Conservation (phyloP, 2,888 invertebrate genomes). For the Terebella lapidaria region DNA sequence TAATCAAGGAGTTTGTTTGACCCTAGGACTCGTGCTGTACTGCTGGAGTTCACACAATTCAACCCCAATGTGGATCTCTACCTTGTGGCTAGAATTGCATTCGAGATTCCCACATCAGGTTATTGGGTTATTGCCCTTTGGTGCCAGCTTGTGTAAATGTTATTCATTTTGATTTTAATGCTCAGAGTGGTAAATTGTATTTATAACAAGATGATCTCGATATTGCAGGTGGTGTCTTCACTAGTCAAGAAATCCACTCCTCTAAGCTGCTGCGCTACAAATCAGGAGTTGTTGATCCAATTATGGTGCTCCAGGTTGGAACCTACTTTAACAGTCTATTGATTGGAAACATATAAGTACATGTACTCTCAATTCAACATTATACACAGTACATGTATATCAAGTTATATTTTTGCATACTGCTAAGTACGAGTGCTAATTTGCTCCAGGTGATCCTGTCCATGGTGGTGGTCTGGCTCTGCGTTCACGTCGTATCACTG, state of each 20-base stretch:
- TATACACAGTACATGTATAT: background rate
- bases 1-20: no score
- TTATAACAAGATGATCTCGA: no score
- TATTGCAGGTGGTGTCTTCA: background rate
- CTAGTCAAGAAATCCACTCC: background rate
- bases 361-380: no score
- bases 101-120: slow-evolving; percentile 1
- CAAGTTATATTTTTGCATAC: no score
- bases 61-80: background rate
- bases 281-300: background rate
- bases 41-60: background rate
- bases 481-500: background rate
- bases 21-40: background rate
- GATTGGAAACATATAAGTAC: no score
- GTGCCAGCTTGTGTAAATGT: background rate
- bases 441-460: background rate
- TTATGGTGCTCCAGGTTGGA: background rate
- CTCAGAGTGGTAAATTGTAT: no score
- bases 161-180: background rate
- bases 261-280: background rate
- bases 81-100: background rate
- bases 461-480: background rate
- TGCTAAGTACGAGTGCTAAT: no score
- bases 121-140: no score
- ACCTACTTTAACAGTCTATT: no score